Base-by-base conservation (phyloP, 2,113 vertebrate genomes). In the Chaetodon trifascialis region DNA sequence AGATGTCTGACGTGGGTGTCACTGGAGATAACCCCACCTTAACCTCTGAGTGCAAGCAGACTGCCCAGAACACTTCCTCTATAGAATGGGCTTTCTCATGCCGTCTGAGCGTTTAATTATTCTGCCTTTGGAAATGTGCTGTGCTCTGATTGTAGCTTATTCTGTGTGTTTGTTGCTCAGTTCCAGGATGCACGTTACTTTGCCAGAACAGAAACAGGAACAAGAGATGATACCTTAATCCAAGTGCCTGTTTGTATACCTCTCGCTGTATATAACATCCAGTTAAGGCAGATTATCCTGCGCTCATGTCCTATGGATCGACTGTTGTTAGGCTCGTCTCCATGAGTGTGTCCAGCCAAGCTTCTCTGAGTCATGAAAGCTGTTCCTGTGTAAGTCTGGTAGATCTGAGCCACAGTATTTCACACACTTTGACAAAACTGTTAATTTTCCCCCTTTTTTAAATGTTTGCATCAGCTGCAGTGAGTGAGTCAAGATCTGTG, bases 1-100 rank as follows among this genome's bases (percentile, higher is more conserved):
- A 79, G 68, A 23, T 66, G 69, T 54, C 69, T 52, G 75, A 60
- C 49, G 1, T 16, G 58, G 65, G 55, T 11, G 59, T 72, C 88
- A 70, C 76, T 42, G 94, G 93, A 91, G 93, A 94, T 36, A 55
- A 82, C 64, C 25, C 63, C 36, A 76, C 8, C 11, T 21, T 80
- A 66, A 88, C 66, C 80, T 79, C 80, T 52, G 79, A 52, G n/a
- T 19, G 12, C 56, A 49, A 70, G 59, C 36, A 58, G 25, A 66
- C 76, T 5, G 68, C 58, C 40, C 73, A 67, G 10, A 64, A 67
- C 55, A 55, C 68, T 38, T 79, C 56, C 46, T 70, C 30, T 4
- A 59, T 87, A 85, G 58, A 59, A 10, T 15, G 47, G 42, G 62
- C 47, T 12, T 70, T 17, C 1, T 19, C 40, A 6, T 21, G 19